A percentile compares a stretch with the other conserved stretches of the same genome.
These are phyloP conservation scores for Orchesella cincta DNA, from an alignment of 1,140 invertebrate species.

Conservation along the genomic window DNA sequence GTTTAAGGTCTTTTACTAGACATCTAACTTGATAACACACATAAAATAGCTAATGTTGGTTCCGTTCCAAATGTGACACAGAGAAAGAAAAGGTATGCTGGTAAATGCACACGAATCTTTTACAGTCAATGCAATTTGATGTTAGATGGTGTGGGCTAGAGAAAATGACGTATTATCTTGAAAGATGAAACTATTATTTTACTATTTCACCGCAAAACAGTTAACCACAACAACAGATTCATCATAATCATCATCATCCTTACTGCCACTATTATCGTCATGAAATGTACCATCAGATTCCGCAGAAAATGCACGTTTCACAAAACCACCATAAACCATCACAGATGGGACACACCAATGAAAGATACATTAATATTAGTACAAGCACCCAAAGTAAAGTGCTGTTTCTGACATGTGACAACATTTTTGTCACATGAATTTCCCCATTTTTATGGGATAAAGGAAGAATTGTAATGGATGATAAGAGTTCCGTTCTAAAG, in stretches of 20 bases:
- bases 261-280: neutral
- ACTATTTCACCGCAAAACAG: conserved; percentile 26
- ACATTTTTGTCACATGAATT: neutral
- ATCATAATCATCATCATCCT: conserved; percentile 15
- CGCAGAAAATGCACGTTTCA: neutral
- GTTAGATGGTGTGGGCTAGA: neutral
- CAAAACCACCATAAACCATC: neutral
- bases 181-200: conserved; percentile 9
- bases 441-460: neutral
- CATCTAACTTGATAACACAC: neutral
- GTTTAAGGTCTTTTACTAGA: conserved; percentile 14
- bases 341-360: no score
- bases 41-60: conserved; percentile 10
- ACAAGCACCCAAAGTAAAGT: neutral
- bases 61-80: conserved; percentile 25
- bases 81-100: neutral
- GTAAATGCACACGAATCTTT: neutral
- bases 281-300: neutral
- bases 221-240: conserved; percentile 24
- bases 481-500: no score
- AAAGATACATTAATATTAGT: no score
- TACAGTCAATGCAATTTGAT: neutral
- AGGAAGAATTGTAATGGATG: neutral
- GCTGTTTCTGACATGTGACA: conserved; percentile 6
- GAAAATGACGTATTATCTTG: conserved; percentile 6